phyloP scores from a whole-genome alignment of 2,113 vertebrate species.

The Podarcis muralis region DNA sequence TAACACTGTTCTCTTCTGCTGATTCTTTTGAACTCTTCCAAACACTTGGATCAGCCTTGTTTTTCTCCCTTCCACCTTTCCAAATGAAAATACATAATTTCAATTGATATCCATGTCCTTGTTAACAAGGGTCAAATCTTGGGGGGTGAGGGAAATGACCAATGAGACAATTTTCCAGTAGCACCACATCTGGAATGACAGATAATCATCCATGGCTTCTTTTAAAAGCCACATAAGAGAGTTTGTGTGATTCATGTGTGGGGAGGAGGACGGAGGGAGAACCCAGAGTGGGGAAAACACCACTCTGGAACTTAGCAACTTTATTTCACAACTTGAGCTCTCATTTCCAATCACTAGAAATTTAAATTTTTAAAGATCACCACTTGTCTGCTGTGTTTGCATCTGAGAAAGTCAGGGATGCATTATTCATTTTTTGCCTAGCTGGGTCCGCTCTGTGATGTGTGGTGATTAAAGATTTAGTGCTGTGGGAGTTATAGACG shows the following conservation, averaged over 20 bases:
- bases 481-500: not conserved
- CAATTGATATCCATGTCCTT: not conserved
- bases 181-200: constrained; percentile 7
- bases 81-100: not conserved
- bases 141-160: not conserved
- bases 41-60: not conserved
- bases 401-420: not conserved
- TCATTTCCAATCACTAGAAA: not conserved
- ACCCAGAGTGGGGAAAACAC: not conserved
- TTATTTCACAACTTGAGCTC: not conserved
- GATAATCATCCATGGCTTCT: not conserved
- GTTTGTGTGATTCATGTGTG: not conserved
- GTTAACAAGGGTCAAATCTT: not conserved
- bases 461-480: constrained; percentile 10
- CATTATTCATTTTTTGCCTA: not conserved
- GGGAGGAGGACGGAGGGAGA: not conserved
- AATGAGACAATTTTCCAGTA: constrained; percentile 5
- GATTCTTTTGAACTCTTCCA: not conserved
- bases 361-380: not conserved
- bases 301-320: not conserved
- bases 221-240: not conserved
- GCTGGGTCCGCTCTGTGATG: not conserved
- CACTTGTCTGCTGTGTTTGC: not conserved
- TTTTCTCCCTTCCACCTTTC: not conserved
- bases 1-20: not conserved